These are phyloP conservation scores for Notarius quadriscutis DNA, from an alignment of 2,113 vertebrate genomes.

Conservation along the genomic window DNA sequence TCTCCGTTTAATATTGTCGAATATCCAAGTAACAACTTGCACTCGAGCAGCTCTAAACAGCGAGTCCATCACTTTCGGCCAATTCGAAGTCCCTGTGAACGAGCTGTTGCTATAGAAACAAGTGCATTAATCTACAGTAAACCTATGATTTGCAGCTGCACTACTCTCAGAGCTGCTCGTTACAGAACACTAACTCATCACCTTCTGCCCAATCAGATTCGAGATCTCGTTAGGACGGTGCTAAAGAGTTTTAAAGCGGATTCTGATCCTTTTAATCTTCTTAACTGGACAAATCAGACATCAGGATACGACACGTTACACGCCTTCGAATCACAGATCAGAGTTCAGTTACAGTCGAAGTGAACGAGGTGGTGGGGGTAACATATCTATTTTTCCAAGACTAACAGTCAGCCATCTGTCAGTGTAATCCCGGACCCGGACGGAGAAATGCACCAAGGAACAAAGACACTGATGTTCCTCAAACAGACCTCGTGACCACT, in stretches of 20 bases:
- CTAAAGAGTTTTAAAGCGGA: background rate
- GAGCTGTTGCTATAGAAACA: background rate
- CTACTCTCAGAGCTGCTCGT: background rate
- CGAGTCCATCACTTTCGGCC: background rate
- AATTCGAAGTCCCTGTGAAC: background rate
- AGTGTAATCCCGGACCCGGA: background rate
- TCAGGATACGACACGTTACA: background rate
- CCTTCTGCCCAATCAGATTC: background rate
- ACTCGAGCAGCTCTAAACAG: background rate
- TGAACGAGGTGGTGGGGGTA: too few relatives aligned
- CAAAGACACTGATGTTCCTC: constrained; percentile 9
- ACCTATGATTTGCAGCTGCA: background rate
- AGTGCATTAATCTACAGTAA: background rate
- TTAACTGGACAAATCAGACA: background rate
- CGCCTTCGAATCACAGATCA: background rate
- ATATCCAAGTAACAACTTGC: background rate
- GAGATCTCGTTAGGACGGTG: background rate
- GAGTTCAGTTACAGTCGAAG: background rate
- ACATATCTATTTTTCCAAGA: background rate
- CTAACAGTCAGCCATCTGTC: background rate
- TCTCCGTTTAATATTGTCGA: background rate
- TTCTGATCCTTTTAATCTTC: background rate
- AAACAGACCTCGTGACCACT: background rate
- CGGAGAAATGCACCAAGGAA: background rate
- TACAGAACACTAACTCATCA: background rate